These are phyloP conservation scores for Cataglyphis rosenhaueri DNA, from an alignment of 2,888 invertebrate species.

Conservation along the genomic window DNA sequence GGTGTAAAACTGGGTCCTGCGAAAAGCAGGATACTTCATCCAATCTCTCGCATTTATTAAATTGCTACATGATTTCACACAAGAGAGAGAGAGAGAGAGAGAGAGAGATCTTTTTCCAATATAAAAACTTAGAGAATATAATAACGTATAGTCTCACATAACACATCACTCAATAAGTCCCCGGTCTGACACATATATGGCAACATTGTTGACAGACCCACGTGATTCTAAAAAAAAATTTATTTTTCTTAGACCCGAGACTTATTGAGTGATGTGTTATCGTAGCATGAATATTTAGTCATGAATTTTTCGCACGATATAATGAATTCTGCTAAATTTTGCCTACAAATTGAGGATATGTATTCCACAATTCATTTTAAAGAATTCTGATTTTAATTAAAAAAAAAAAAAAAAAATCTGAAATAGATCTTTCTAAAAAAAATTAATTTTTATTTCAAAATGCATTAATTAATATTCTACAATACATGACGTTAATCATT, in stretches of 20 bases:
- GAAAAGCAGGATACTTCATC: conserved; percentile 26
- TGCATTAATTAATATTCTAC: not conserved
- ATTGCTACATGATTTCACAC: not conserved
- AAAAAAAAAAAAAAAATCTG: not conserved
- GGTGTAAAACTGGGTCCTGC: conserved; percentile 44
- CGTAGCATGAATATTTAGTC: not conserved
- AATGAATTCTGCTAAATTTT: not conserved
- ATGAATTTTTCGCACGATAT: not conserved
- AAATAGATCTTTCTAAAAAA: not conserved
- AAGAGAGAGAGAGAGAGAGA: not conserved
- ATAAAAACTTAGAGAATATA: not conserved
- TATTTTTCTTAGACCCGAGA: too few species aligned
- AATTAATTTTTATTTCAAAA: not conserved
- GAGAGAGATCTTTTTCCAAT: not conserved
- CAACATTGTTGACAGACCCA: too few species aligned
- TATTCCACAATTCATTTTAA: not conserved
- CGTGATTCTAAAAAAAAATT: too few species aligned
- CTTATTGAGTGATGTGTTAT: too few species aligned
- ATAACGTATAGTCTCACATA: not conserved
- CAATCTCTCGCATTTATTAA: not conserved
- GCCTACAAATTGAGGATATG: not conserved
- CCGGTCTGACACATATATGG: too few species aligned
- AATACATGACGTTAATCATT: not conserved
- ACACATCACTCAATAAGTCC: too few species aligned
- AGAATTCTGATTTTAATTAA: not conserved